These are phyloP conservation scores for Anisognathus igniventris DNA, from an alignment of 2,797 vertebrate genomes.

Conservation along the genomic window DNA sequence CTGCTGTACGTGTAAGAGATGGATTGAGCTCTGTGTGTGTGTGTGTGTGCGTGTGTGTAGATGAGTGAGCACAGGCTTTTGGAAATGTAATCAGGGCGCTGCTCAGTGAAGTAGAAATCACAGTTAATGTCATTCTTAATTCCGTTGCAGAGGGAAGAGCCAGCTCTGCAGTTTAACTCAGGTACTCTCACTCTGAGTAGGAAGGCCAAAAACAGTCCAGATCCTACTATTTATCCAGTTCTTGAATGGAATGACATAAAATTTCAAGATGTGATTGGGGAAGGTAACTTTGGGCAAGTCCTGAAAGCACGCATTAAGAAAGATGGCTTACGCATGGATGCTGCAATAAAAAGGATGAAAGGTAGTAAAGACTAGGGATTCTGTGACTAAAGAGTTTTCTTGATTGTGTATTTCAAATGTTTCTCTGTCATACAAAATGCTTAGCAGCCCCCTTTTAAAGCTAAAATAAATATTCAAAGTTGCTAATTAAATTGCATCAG, in stretches of 20 bases:
- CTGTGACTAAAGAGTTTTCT: background rate
- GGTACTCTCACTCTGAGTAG: constrained; percentile 81
- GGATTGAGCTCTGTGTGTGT: background rate
- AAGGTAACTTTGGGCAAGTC: constrained; percentile 89
- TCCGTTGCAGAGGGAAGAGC: constrained; percentile 82
- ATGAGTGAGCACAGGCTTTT: background rate
- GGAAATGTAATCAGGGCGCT: background rate
- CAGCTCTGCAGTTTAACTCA: constrained; percentile 86
- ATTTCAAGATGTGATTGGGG: constrained; percentile 89
- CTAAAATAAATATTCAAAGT: background rate
- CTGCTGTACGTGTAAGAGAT: background rate
- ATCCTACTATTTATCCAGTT: constrained; percentile 83
- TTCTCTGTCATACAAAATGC: background rate
- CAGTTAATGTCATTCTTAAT: background rate
- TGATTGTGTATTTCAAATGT: background rate
- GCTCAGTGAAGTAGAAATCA: background rate
- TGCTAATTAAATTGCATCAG: background rate
- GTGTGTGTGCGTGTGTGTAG: background rate
- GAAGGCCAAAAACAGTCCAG: constrained; percentile 79
- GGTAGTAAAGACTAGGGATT: constrained; percentile 59
- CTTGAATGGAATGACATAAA: constrained; percentile 90
- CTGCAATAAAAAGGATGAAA: constrained; percentile 90
- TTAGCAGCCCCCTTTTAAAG: background rate
- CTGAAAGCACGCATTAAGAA: constrained; percentile 89
- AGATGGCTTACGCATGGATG: constrained; percentile 86